phyloP scores from a whole-genome alignment of 2,113 vertebrate species.

The Anarrhichthys ocellatus region DNA sequence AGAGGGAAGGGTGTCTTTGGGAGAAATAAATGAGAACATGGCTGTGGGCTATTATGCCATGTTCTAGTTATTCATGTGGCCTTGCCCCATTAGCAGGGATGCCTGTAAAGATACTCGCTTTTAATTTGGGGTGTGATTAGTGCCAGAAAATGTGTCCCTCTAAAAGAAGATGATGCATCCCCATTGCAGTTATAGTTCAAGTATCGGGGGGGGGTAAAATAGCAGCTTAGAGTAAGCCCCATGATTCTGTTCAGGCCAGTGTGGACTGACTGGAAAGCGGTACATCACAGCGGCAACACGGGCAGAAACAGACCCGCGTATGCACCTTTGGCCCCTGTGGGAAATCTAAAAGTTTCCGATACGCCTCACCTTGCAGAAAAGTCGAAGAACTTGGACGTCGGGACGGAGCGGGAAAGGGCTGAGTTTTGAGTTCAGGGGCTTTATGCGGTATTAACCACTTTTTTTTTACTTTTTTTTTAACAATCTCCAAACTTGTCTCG shows the following conservation, averaged over 20 bases:
- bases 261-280: background rate
- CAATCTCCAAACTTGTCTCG: background rate
- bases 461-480: background rate
- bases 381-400: background rate
- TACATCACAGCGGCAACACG: background rate
- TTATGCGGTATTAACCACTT: conserved; percentile 15
- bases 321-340: background rate
- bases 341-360: conserved; percentile 36
- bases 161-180: conserved; percentile 1
- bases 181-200: background rate
- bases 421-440: conserved; percentile 21
- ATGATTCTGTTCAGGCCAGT: background rate
- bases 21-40: conserved; percentile 59
- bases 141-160: background rate
- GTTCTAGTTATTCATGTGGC: conserved; percentile 61
- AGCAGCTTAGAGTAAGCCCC: background rate
- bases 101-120: conserved; percentile 21
- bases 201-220: background rate
- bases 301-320: background rate
- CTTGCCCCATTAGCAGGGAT: conserved; percentile 37
- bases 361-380: conserved; percentile 31
- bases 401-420: background rate
- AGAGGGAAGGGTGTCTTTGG: conserved; percentile 25
- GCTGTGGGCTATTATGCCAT: conserved; percentile 42
- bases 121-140: conserved; percentile 10